A percentile compares a stretch with the other conserved stretches of the same genome.
Conservation (phyloP, 1,140 invertebrate species). For the Parapsyche elsis region DNA sequence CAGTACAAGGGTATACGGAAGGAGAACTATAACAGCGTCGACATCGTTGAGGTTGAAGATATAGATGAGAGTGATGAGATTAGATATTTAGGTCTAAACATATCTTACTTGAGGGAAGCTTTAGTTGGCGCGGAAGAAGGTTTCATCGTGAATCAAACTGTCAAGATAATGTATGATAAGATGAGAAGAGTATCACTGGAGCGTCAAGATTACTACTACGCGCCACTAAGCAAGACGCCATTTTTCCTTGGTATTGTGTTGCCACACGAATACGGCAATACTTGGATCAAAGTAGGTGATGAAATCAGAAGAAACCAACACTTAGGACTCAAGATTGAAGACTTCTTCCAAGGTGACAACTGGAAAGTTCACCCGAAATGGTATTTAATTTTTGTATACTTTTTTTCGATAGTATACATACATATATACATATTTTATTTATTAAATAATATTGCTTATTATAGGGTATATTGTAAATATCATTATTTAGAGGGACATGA, state of each 20-base stretch:
- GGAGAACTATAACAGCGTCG: slow-evolving; percentile 95
- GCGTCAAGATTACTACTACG: slow-evolving; percentile 86
- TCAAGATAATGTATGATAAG: slow-evolving; percentile 84
- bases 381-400: slow-evolving; percentile 62
- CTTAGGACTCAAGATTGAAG: slow-evolving; percentile 74
- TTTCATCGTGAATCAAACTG: slow-evolving; percentile 73
- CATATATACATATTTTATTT: not conserved
- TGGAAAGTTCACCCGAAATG: slow-evolving; percentile 91
- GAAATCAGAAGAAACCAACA: slow-evolving; percentile 75
- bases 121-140: slow-evolving; percentile 79
- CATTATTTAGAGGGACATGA: slow-evolving; percentile 81
- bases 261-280: slow-evolving; percentile 81
- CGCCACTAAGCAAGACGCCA: slow-evolving; percentile 82
- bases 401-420: not conserved
- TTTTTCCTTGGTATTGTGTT: slow-evolving; percentile 86
- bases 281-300: slow-evolving; percentile 78
- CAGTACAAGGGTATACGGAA: slow-evolving; percentile 80
- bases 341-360: slow-evolving; percentile 75
- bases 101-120: slow-evolving; percentile 70
- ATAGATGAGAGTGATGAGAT: slow-evolving; percentile 72
- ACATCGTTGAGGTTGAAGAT: slow-evolving; percentile 95
- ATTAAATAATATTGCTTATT: slow-evolving; percentile 46
- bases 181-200: slow-evolving; percentile 85
- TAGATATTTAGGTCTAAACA: slow-evolving; percentile 54
- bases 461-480: slow-evolving; percentile 87